A percentile compares a stretch with the other conserved stretches of the same genome.
phyloP scores from a whole-genome alignment of 2,888 invertebrate genomes.

The Cephalotes varians region DNA sequence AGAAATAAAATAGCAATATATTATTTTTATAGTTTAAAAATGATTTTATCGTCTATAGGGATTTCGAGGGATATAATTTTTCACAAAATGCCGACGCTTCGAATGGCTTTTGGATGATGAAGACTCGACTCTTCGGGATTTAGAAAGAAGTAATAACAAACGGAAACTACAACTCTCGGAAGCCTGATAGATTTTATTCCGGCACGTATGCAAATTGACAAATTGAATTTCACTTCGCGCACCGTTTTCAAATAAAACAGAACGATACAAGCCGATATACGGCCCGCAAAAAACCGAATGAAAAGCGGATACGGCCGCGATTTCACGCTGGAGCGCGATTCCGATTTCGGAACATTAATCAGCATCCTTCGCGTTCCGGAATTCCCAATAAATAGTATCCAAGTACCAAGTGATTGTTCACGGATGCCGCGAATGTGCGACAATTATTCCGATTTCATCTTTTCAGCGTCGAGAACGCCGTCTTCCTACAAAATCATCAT shows the following conservation, averaged over 20 bases:
- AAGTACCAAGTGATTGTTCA: constrained; percentile 52
- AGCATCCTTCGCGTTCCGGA: constrained; percentile 47
- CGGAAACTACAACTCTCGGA: constrained; percentile 52
- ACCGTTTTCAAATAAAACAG: constrained; percentile 46
- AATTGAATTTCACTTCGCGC: constrained; percentile 52
- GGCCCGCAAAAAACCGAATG: constrained; percentile 43
- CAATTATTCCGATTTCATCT: constrained; percentile 50
- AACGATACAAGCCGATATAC: constrained; percentile 41
- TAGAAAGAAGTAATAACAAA: constrained; percentile 50
- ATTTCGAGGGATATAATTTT: constrained; percentile 43
- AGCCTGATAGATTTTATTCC: constrained; percentile 55
- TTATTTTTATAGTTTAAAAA: constrained; percentile 32
- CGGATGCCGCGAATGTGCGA: constrained; percentile 28
- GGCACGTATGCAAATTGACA: constrained; percentile 55
- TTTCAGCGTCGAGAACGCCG: constrained; percentile 7
- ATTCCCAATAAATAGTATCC: constrained; percentile 53
- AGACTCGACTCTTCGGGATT: constrained; percentile 30
- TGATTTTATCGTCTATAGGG: constrained; percentile 13
- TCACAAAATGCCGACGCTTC: constrained; percentile 15
- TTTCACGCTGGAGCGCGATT: constrained; percentile 46
- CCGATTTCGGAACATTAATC: constrained; percentile 57
- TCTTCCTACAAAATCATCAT: not conserved
- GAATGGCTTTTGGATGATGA: constrained; percentile 27
- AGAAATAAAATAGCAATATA: not conserved
- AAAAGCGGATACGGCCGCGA: constrained; percentile 43